These are phyloP conservation scores for Hypotaenidia okinawae DNA, from an alignment of 2,797 vertebrate species.

Conservation along the genomic window DNA sequence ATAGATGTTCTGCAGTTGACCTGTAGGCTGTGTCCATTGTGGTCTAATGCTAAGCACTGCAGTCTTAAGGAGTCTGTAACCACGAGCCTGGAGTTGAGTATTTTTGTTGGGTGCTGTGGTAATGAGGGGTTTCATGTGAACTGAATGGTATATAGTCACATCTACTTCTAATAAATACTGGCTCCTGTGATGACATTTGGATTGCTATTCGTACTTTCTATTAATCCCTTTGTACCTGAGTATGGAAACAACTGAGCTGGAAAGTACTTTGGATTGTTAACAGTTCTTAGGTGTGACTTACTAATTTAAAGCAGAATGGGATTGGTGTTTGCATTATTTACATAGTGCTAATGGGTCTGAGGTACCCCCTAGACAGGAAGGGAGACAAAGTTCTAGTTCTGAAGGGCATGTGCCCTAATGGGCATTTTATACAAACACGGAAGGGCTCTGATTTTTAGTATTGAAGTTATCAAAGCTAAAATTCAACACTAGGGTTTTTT, in stretches of 20 bases:
- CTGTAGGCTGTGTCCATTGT: neutral
- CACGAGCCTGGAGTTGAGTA: neutral
- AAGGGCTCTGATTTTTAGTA: neutral
- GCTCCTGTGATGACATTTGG: neutral
- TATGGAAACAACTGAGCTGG: neutral
- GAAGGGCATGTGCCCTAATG: neutral
- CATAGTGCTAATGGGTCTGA: neutral
- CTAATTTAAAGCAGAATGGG: neutral
- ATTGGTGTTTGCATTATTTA: neutral
- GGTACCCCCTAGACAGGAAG: neutral
- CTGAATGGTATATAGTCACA: neutral
- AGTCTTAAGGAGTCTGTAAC: neutral
- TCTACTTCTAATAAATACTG: neutral
- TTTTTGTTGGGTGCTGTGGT: neutral
- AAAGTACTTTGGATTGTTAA: neutral
- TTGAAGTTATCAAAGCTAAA: neutral
- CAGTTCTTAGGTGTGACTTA: neutral
- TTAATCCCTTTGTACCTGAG: neutral
- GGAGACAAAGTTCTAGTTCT: neutral
- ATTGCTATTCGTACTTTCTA: neutral
- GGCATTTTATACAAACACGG: neutral
- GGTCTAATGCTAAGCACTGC: neutral
- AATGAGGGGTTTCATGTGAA: neutral
- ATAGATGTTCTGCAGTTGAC: neutral
- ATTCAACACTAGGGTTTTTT: neutral